Conservation (phyloP, 2,888 invertebrate species). For the Listrodromus nycthemerus region DNA sequence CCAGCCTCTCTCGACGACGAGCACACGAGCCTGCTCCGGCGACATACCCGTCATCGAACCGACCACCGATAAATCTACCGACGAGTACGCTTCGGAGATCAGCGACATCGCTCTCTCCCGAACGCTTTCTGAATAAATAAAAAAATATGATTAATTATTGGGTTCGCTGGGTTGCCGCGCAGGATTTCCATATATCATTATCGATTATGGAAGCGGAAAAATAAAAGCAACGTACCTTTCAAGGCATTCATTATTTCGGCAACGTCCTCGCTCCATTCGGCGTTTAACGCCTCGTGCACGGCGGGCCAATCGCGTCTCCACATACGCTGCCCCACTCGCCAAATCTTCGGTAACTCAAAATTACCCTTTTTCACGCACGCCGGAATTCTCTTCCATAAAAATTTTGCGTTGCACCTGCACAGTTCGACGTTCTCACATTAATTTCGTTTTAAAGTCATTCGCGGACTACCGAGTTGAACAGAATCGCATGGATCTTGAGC, state of each 20-base stretch:
- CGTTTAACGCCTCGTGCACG: constrained; percentile 91
- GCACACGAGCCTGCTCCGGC: constrained; percentile 88
- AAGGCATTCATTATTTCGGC: constrained; percentile 92
- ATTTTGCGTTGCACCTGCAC: constrained; percentile 94
- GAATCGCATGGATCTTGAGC: neutral
- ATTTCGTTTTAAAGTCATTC: neutral
- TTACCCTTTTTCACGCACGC: constrained; percentile 89
- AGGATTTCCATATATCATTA: constrained; percentile 30
- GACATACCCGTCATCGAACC: constrained; percentile 92
- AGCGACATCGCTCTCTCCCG: constrained; percentile 91
- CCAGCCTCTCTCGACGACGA: constrained; percentile 91
- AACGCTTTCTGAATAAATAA: constrained; percentile 88
- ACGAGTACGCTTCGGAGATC: constrained; percentile 94
- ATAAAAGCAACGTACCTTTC: constrained; percentile 86
- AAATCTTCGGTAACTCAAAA: constrained; percentile 91
- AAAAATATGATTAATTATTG: constrained; percentile 12
- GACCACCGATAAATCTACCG: constrained; percentile 91
- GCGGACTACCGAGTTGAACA: neutral
- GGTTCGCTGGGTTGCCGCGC: neutral
- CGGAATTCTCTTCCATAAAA: constrained; percentile 97
- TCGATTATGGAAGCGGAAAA: constrained; percentile 35
- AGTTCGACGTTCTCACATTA: constrained; percentile 70
- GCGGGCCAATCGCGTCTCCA: constrained; percentile 94
- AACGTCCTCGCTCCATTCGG: constrained; percentile 93
- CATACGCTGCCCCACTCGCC: constrained; percentile 93